Evolutionary conservation across 2,888 invertebrate species (phyloP), one percentile per base, ranked within the genome.

Genomic region (Pyrgus malvae): DNA sequence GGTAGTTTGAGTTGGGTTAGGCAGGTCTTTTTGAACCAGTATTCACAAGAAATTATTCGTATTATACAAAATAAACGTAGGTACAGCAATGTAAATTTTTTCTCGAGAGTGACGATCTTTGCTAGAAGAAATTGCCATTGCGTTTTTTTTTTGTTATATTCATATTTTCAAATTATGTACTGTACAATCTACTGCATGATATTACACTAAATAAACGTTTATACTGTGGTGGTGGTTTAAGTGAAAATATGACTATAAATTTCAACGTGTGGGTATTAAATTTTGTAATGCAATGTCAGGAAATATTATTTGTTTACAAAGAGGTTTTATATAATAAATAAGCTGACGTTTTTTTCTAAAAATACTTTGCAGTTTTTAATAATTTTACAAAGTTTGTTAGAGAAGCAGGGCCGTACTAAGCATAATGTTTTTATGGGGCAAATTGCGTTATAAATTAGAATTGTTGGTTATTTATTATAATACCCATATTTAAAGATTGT

Each of bases 291-390:
- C 16, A 19, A 27, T 44, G 25, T 51, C 42, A 14, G 41, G 44
- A 45, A 41, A 45, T 38, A 45, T 45, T 37, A 17, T 35, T 23
- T 29, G 29, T 45, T 45, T 53, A 53, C 45, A 53, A 53, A 53
- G 37, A 21, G 12, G 37, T 46, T 25, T 44, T 51, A 38, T 45
- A 23, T 31, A 27, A 45, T 44, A 53, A 46, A 46, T 53, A 40
- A 53, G 45, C 53, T 31, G 45, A 38, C 45, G 31, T 40, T 45
- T 46, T 45, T 46, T 3, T 53, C 53, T 53, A 53, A 53, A 53
- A 53, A 53, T 53, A 53, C 29, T 38, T 45, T 53, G 27, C 21
- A 46, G 45, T 46, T 46, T 45, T 31, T 31, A 27, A 45, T 45
- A 45, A 38, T 21, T 35, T 44, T 45, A 53, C 14, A 45, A 31